Base-by-base conservation (phyloP, 1,140 invertebrate genomes). In the Delia radicum region DNA sequence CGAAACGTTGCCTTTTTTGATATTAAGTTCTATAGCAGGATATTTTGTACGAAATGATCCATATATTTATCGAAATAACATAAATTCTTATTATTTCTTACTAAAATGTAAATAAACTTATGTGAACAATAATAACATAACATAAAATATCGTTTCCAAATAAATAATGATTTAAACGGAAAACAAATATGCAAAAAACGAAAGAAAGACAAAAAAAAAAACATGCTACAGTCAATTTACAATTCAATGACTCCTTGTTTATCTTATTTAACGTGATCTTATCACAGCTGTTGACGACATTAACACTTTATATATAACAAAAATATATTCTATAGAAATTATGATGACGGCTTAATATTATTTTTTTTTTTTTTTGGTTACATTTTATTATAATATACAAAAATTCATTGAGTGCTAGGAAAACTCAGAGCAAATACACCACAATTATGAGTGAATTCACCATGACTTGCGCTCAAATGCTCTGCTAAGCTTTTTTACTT, bases 241-340 rank as follows among this genome's bases (percentile, higher is more conserved):
- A 31, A 37, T 37, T 33, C 65, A 33, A 69, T 33, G n/a, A 8
- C 29, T 37, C 12, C 65, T 69, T 37, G n/a, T 37, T 67, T 31
- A 67, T 29, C 27, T 67, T 31, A 10, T 55, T n/a, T 31, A 67
- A 67, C 10, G 65, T 33, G 65, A 69, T 69, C 65, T 33, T 33
- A 69, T 69, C 65, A 13, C 65, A 69, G 29, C 29, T 69, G 65
- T 69, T 69, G 65, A 33, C 29, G 65, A 69, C 65, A 69, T 69
- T 69, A 69, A 69, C 29, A 33, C 65, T 24, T 69, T 33, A 69
- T 69, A 24, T 69, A 33, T 31, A 67, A 5, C 63, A 55, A 8
- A 55, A 55, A 24, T 21, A 55, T 55, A 21, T 55, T 21, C 4
- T 21, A 21, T 21, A 7, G 18, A 21, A 33, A 69, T 69, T 18